These are phyloP conservation scores for Cheirogaleus major DNA, from an alignment of 2,797 vertebrate genomes.

Conservation along the genomic window DNA sequence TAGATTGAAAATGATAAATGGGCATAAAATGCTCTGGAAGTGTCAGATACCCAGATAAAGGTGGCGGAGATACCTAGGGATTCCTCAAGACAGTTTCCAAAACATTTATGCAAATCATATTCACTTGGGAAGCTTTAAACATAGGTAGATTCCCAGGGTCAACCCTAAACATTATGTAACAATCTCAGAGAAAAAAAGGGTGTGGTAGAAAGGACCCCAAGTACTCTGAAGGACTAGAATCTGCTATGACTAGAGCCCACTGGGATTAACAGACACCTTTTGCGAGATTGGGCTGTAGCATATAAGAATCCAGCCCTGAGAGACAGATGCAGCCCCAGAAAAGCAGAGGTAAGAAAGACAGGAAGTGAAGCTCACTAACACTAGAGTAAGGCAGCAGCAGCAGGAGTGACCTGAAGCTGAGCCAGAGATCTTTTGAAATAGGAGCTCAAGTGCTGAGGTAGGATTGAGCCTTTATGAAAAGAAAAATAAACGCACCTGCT, in stretches of 20 bases:
- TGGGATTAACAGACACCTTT: neutral
- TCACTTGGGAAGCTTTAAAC: neutral
- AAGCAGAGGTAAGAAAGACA: neutral
- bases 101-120: neutral
- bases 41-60: neutral
- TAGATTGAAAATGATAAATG: neutral
- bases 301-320: neutral
- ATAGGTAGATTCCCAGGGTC: neutral
- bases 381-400: neutral
- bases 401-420: neutral
- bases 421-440: constrained; percentile 24
- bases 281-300: neutral
- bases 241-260: neutral
- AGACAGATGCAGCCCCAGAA: neutral
- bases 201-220: neutral
- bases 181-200: neutral
- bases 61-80: neutral
- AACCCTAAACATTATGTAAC: neutral
- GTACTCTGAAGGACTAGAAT: neutral
- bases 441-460: neutral
- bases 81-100: neutral
- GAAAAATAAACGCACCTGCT: neutral
- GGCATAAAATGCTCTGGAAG: neutral
- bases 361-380: neutral
- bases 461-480: neutral